Base-by-base conservation (phyloP, 2,113 vertebrate genomes). In the Hymenochirus boettgeri region DNA sequence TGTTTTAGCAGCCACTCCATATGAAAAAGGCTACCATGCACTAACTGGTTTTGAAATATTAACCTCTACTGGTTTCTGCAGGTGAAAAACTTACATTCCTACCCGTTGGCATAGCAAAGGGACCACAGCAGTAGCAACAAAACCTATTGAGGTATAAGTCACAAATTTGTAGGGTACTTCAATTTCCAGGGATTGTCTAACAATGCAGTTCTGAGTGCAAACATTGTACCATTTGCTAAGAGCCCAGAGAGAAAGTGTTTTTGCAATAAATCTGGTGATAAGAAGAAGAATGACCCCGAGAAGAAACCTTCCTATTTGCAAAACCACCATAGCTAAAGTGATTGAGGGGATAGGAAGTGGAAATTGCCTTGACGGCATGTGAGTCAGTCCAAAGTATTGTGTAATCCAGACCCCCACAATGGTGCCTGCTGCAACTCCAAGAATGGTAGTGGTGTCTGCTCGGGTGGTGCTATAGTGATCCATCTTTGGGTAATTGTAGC, bases 151-250 rank as follows among this genome's bases (percentile, higher is more conserved):
- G 2, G 82, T 79, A 53, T 99, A 99, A 0, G 95, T 99, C 42
- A 80, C 62, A 51, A 95, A 97, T 73, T 96, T 99, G 12, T 87
- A 93, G 0, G 95, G 94, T 59, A 99, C 96, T 73, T 99, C 96
- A 0, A 99, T 95, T 70, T 96, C 91, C 63, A 84, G 86, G 45
- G 88, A 83, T 9, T 74, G 83, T 42, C 79, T 83, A 58, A 92
- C 92, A 2, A 74, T 62, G 50, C 51, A 19, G 61, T 95, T 86
- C 0, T 50, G 17, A 0, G 71, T 5, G 12, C 85, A 75, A 47
- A 92, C 86, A 7, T 70, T 65, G 78, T 94, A 89, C 78, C 79
- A 81, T 0, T 75, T 85, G 24, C 85, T 87, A 10, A 99, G 54
- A 12, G 80, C 2, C 2, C 72, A 60, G 2, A 96, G 83, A 0